Evolutionary conservation across 2,797 vertebrate genomes (phyloP).

Genomic region (Anabacerthia variegaticeps): DNA sequence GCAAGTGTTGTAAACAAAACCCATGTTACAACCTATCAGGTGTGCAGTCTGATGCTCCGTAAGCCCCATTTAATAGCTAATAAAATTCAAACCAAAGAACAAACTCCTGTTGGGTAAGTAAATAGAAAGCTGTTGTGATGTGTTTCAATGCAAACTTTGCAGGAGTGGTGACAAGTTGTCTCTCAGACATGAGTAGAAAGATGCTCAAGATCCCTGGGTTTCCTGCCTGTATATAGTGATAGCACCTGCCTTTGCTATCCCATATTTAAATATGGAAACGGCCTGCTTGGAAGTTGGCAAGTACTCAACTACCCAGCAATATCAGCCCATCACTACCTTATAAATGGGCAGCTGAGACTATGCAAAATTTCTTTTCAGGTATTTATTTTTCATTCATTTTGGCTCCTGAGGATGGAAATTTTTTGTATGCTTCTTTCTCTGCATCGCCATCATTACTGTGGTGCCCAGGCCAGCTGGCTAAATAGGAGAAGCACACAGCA

Average conservation of each 20-base stretch:
- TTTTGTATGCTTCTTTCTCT: not conserved
- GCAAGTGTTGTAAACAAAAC: not conserved
- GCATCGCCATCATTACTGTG: not conserved
- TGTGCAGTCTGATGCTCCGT: fast-evolving
- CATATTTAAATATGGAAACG: not conserved
- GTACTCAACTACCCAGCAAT: not conserved
- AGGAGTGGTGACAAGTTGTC: not conserved
- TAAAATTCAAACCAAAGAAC: not conserved
- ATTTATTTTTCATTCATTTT: not conserved
- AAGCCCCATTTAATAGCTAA: not conserved
- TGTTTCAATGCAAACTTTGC: not conserved
- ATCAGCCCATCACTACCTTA: not conserved
- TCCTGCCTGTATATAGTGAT: not conserved
- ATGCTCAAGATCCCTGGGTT: not conserved
- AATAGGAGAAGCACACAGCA: not conserved
- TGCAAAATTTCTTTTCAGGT: not conserved
- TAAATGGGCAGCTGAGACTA: not conserved
- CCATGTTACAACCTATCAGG: not conserved
- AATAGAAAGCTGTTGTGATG: fast-evolving
- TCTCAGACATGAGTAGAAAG: not conserved
- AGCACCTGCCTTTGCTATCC: not conserved
- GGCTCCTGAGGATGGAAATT: not conserved
- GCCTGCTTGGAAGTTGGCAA: not conserved
- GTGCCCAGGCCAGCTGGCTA: not conserved
- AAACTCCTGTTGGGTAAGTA: not conserved